These are phyloP conservation scores for Asbolus verrucosus DNA, from an alignment of 1,140 invertebrate genomes.

Conservation along the genomic window DNA sequence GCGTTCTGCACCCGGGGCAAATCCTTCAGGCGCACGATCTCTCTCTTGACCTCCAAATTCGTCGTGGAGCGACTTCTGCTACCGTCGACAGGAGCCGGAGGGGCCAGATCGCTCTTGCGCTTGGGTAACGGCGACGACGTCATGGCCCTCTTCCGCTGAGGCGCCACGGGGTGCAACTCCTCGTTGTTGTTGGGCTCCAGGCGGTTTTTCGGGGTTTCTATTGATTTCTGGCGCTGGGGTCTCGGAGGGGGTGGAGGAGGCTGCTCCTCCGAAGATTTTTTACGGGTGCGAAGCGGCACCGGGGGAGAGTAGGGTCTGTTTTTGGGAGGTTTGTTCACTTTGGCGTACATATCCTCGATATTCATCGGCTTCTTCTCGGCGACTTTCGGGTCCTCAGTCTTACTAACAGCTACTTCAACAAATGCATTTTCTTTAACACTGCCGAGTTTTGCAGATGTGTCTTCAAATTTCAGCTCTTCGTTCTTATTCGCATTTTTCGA, in stretches of 20 bases:
- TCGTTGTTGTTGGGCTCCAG: constrained; percentile 40
- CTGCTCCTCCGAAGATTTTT: constrained; percentile 40
- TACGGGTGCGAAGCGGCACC: constrained; percentile 43
- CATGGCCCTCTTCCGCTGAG: constrained; percentile 50
- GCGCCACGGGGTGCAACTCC: constrained; percentile 42
- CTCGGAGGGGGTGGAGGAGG: constrained; percentile 47
- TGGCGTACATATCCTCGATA: constrained; percentile 51
- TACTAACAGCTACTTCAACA: neutral
- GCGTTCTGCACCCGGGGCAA: constrained; percentile 47
- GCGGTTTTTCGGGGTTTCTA: constrained; percentile 23
- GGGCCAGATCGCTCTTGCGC: constrained; percentile 27
- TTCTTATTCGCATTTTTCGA: constrained; percentile 5
- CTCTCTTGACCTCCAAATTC: constrained; percentile 51
- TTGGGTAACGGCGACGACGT: constrained; percentile 50
- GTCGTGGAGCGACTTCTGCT: constrained; percentile 44
- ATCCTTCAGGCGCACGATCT: constrained; percentile 49
- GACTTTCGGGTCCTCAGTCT: neutral
- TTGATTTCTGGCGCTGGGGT: constrained; percentile 51
- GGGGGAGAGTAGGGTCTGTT: constrained; percentile 34
- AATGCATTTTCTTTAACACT: constrained; percentile 1
- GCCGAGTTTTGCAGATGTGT: too few relatives aligned
- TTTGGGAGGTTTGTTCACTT: constrained; percentile 49
- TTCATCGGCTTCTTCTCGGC: constrained; percentile 9
- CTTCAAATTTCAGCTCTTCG: too few relatives aligned
- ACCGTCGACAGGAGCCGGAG: constrained; percentile 8